Conservation (phyloP, 2,888 invertebrate genomes). For the Lasioglossum vierecki region DNA sequence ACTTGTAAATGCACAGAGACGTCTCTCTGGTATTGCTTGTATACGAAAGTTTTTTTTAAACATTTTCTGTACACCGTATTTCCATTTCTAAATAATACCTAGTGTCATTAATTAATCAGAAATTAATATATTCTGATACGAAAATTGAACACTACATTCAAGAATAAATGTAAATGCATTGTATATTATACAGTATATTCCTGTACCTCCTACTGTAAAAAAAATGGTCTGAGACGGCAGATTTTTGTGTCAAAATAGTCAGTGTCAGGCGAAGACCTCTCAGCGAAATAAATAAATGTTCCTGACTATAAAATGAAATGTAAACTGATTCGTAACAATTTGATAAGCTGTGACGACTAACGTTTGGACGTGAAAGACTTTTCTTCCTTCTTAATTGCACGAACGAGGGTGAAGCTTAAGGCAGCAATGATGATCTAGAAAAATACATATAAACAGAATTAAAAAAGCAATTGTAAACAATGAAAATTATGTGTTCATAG, state of each 20-base stretch:
- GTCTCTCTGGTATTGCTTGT: background rate
- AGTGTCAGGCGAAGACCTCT: background rate
- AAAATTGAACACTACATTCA: background rate
- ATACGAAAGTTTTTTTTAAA: background rate
- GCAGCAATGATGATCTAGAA: slow-evolving; percentile 89
- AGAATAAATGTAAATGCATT: background rate
- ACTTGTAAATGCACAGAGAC: background rate
- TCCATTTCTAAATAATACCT: background rate
- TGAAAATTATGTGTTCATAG: no score
- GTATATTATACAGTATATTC: background rate
- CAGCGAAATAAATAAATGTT: background rate
- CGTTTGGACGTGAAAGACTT: slow-evolving; percentile 86
- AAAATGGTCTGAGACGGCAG: background rate
- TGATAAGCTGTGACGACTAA: slow-evolving; percentile 52
- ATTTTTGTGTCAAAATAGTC: background rate
- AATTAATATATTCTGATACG: background rate
- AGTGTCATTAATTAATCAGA: background rate
- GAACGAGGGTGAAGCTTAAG: slow-evolving; percentile 89
- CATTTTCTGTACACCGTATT: background rate
- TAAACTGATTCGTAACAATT: background rate
- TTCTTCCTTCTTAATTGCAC: slow-evolving; percentile 91
- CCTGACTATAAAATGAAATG: background rate
- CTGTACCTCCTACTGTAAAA: slow-evolving; percentile 6
- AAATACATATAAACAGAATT: background rate
- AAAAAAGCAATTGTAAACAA: background rate